These are phyloP conservation scores for Champsocephalus gunnari DNA, from an alignment of 2,797 vertebrate species.

Conservation along the genomic window DNA sequence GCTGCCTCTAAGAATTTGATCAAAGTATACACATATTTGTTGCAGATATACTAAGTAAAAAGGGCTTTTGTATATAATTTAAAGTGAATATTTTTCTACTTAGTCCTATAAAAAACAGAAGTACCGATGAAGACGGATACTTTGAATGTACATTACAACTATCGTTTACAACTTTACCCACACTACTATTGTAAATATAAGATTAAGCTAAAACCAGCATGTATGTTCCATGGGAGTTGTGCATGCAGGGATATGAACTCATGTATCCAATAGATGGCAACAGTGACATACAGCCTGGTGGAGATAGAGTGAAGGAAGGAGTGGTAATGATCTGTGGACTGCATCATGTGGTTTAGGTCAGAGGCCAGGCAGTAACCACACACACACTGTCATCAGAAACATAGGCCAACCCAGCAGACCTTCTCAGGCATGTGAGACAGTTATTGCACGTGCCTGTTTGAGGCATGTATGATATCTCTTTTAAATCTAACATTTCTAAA, in stretches of 20 bases:
- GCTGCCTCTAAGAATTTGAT: constrained; percentile 40
- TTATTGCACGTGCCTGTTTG: constrained; percentile 36
- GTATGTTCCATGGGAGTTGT: constrained; percentile 12
- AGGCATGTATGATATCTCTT: constrained; percentile 30
- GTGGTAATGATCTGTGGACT: constrained; percentile 60
- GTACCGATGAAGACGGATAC: constrained; percentile 12
- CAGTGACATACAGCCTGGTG: constrained; percentile 46
- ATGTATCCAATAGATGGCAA: constrained; percentile 76
- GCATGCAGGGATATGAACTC: constrained; percentile 35
- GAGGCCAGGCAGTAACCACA: constrained; percentile 66
- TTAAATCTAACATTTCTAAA: not conserved
- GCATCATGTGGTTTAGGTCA: constrained; percentile 64
- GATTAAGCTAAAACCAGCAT: constrained; percentile 14
- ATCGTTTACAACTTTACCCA: constrained; percentile 5
- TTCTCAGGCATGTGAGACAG: constrained; percentile 22
- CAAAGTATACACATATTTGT: constrained; percentile 39
- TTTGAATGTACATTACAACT: not conserved
- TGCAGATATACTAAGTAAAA: not conserved
- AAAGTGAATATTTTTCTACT: constrained; percentile 1
- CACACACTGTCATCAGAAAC: constrained; percentile 64
- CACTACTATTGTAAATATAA: not conserved
- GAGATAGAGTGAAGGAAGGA: constrained; percentile 40
- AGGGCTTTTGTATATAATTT: constrained; percentile 7
- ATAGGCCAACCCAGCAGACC: constrained; percentile 39
- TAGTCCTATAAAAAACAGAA: constrained; percentile 5